Percentiles rank a stretch among this genome's conserved stretches.
Evolutionary conservation across 2,888 invertebrate genomes (phyloP).

Genomic region (Selenia dentaria): DNA sequence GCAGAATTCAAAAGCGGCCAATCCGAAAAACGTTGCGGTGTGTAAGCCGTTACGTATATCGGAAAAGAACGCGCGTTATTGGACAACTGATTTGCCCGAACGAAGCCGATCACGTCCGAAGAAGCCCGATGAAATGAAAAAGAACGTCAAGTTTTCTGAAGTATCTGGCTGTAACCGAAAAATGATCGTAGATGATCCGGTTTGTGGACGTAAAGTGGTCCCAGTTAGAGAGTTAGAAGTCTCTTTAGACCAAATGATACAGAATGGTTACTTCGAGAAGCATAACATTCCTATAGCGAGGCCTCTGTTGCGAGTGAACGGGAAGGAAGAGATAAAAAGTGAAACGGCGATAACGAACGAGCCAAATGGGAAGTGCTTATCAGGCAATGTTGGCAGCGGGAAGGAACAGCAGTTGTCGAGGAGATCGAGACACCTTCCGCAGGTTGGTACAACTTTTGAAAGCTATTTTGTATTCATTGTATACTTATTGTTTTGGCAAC

Average conservation of each 20-base stretch:
- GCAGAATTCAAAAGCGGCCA: constrained; percentile 33
- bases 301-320: constrained; percentile 48
- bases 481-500: too few species aligned
- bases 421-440: constrained; percentile 70
- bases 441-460: constrained; percentile 51
- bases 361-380: constrained; percentile 72
- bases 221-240: constrained; percentile 79
- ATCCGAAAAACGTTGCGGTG: constrained; percentile 69
- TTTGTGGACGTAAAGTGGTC: constrained; percentile 71
- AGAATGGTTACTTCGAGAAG: constrained; percentile 79
- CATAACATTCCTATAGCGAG: constrained; percentile 71
- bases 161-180: constrained; percentile 76
- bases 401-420: constrained; percentile 51
- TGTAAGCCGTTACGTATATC: constrained; percentile 72
- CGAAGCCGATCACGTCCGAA: constrained; percentile 53
- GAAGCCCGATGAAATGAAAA: constrained; percentile 68
- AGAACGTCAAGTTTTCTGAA: constrained; percentile 80
- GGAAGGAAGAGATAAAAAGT: constrained; percentile 52
- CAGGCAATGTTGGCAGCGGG: constrained; percentile 40
- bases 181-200: constrained; percentile 75
- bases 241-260: constrained; percentile 79
- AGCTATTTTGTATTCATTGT: background rate
- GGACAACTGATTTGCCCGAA: constrained; percentile 70
- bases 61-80: constrained; percentile 70
- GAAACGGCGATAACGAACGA: constrained; percentile 43